Base-by-base conservation (phyloP, 1,140 invertebrate species). In the Holotrichia oblita region DNA sequence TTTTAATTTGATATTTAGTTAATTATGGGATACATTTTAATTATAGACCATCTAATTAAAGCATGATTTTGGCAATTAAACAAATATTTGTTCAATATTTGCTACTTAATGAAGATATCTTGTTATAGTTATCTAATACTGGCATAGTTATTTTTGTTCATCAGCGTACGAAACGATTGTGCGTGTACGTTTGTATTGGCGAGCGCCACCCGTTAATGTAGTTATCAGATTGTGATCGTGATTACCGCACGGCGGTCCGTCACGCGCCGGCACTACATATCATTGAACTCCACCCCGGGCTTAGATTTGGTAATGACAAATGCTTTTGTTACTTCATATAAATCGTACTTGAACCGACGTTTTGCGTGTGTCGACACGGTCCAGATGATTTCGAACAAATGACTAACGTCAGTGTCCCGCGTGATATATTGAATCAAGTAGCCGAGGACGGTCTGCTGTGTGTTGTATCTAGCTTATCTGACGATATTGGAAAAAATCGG, bases 281-380 rank as follows among this genome's bases (percentile, higher is more conserved):
- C 83, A 81, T 79, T 81, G 41, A 55, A 79, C 82, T 81, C 82
- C 83, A 79, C 82, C 40, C 81, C 81, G 80, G n/a, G 73, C 77
- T 74, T 72, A 81, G 83, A 81, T 83, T 84, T 80, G 79, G 81
- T 81, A 82, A 84, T 83, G 83, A 86, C 82, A 80, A 84, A 83
- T 79, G 83, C 83, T 78, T 82, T 86, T 81, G 83, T 84, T 72
- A 79, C 82, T 78, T 81, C 73, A 55, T 83, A 81, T 86, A 83
- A 86, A 82, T 81, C 81, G 78, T 78, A 77, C 78, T 81, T 78
- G 76, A 72, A 80, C 64, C 83, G 81, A 83, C 81, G 84, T 81
- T 83, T 83, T 79, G 82, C 84, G 79, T 85, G 82, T 82, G 83
- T 85, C 81, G 81, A 85, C 81, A 83, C 80, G 81, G 81, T 84